These are phyloP conservation scores for Heliconius nattereri DNA, from an alignment of 1,140 invertebrate genomes.

Conservation along the genomic window DNA sequence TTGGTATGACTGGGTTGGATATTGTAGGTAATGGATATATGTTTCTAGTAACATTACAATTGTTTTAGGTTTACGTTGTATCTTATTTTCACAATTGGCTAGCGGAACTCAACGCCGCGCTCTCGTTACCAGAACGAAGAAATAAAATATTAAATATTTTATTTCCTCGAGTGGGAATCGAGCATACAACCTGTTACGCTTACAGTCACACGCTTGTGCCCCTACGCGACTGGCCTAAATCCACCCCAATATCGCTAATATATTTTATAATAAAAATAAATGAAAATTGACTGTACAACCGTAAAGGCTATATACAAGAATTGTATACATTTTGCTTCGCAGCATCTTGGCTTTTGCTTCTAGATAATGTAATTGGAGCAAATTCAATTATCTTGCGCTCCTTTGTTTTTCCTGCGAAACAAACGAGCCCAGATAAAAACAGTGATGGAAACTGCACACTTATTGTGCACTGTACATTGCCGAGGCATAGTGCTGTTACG, in stretches of 20 bases:
- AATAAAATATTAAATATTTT: no score
- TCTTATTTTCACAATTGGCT: no score
- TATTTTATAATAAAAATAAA: constrained; percentile 1
- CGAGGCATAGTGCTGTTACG: constrained; percentile 53
- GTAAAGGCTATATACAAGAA: constrained; percentile 32
- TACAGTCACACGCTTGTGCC: no score
- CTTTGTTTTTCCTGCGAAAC: constrained; percentile 66
- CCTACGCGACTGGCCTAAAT: no score
- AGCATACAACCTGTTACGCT: no score
- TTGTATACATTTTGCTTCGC: constrained; percentile 37
- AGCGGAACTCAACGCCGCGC: no score
- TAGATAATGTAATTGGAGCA: constrained; percentile 76
- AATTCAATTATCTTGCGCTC: constrained; percentile 74
- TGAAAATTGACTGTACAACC: constrained; percentile 5
- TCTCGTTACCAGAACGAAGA: no score
- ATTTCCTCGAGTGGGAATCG: no score
- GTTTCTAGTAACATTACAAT: constrained; percentile 12
- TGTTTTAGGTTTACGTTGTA: no score
- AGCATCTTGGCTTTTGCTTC: constrained; percentile 64
- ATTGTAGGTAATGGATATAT: constrained; percentile 36
- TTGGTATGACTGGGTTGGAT: constrained; percentile 51
- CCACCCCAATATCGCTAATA: background rate
- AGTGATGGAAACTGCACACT: constrained; percentile 73
- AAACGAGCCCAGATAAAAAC: constrained; percentile 64
- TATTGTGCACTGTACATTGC: constrained; percentile 70